Conservation (phyloP, 23 tunicate genomes). For the Trididemnum clinides region DNA sequence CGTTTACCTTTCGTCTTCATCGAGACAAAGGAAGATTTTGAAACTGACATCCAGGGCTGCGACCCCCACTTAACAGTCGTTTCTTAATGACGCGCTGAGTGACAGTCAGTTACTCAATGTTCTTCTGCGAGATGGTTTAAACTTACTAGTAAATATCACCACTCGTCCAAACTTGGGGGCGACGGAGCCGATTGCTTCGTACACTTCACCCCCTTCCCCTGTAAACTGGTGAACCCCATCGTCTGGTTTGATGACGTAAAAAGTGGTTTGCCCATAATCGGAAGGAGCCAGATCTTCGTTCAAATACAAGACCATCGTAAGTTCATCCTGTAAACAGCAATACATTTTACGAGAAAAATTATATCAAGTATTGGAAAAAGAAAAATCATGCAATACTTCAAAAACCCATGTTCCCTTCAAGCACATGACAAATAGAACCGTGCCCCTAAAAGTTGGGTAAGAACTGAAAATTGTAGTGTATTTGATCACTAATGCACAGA, state of each 20-base stretch:
- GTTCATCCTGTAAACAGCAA: constrained; percentile 52
- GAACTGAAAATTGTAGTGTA: too few species aligned
- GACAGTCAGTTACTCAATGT: too few species aligned
- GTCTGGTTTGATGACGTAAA: constrained; percentile 3
- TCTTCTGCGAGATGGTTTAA: too few species aligned
- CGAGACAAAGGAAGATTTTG: too few species aligned
- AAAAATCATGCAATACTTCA: neutral
- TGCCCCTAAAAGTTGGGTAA: too few species aligned
- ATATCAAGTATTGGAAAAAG: neutral
- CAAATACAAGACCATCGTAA: constrained; percentile 71
- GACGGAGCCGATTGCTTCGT: constrained; percentile 74
- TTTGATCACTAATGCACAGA: too few species aligned
- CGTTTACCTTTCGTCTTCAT: too few species aligned
- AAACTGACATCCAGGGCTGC: too few species aligned
- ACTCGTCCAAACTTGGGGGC: constrained; percentile 89
- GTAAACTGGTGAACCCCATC: constrained; percentile 63
- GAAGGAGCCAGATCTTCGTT: constrained; percentile 57
- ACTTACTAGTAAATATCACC: constrained; percentile 75
- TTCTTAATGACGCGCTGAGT: too few species aligned
- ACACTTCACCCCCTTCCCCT: constrained; percentile 68
- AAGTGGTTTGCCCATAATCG: constrained; percentile 66
- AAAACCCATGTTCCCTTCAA: too few species aligned
- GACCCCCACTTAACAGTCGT: too few species aligned
- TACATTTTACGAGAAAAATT: neutral
- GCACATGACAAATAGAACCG: too few species aligned